phyloP scores from a whole-genome alignment of 2,888 invertebrate genomes.

The Ceratothoa steindachneri region DNA sequence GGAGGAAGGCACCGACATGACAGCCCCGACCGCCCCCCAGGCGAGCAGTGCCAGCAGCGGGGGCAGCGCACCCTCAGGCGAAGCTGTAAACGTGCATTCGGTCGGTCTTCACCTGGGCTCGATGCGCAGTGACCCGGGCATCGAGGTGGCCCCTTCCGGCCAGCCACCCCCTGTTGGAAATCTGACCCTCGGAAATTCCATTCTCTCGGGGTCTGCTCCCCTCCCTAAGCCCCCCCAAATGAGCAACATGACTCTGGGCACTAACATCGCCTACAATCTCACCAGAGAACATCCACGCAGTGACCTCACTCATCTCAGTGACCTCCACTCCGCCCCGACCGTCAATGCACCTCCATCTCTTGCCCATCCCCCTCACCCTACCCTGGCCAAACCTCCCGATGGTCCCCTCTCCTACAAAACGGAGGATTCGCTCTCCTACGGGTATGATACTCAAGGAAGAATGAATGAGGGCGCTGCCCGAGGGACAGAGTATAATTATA shows the following conservation, averaged over 20 bases:
- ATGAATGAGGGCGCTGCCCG: conserved; percentile 32
- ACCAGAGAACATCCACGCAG: conserved; percentile 29
- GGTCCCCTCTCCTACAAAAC: conserved; percentile 29
- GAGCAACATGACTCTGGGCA: conserved; percentile 29
- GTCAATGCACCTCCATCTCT: conserved; percentile 18
- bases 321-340: conserved; percentile 17
- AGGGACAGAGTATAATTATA: conserved; percentile 41
- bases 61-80: not conserved
- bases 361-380: conserved; percentile 18
- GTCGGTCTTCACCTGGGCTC: not conserved
- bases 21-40: not conserved
- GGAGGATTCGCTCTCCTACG: conserved; percentile 36
- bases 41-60: no score
- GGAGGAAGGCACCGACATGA: not conserved
- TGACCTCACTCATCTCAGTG: conserved; percentile 22
- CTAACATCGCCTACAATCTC: conserved; percentile 35
- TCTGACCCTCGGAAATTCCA: conserved; percentile 10
- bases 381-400: conserved; percentile 19
- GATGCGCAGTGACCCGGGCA: not conserved
- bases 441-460: conserved; percentile 34
- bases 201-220: not conserved
- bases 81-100: not conserved
- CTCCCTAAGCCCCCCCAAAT: conserved; percentile 26
- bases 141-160: not conserved
- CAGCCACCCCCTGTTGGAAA: conserved; percentile 17